Evolutionary conservation across 2,113 vertebrate species (phyloP).

Genomic region (Peromyscus californicus): DNA sequence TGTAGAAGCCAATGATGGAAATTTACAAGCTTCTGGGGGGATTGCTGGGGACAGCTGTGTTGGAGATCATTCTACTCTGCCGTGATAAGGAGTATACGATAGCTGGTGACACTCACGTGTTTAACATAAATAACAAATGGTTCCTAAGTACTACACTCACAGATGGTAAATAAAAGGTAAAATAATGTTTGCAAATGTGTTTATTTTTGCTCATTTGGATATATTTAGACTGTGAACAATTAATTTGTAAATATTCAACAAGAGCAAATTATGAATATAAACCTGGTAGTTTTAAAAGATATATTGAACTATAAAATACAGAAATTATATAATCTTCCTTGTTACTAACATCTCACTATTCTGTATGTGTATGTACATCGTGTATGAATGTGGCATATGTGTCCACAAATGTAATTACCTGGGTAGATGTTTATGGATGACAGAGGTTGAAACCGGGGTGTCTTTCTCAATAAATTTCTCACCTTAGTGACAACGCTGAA

Average conservation of each 20-base stretch:
- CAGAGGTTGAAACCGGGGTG: no score
- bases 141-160: slow-evolving; percentile 40
- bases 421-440: background rate
- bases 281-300: slow-evolving; percentile 38
- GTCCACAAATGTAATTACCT: no score
- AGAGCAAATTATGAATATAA: slow-evolving; percentile 64
- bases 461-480: background rate
- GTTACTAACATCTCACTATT: background rate
- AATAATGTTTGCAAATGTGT: slow-evolving; percentile 38
- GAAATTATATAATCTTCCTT: background rate
- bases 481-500: background rate
- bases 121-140: slow-evolving; percentile 68
- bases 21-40: slow-evolving; percentile 61
- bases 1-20: slow-evolving; percentile 79
- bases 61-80: slow-evolving; percentile 54
- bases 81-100: background rate
- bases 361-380: background rate
- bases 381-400: no score
- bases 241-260: slow-evolving; percentile 78
- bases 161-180: slow-evolving; percentile 45
- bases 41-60: slow-evolving; percentile 38
- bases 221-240: slow-evolving; percentile 66
- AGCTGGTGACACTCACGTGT: background rate
- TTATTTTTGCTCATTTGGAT: slow-evolving; percentile 64
- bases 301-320: background rate